A percentile compares a stretch with the other conserved stretches of the same genome.
Evolutionary conservation across 2,797 vertebrate genomes (phyloP).

Genomic region (Chiloscyllium punctatum): DNA sequence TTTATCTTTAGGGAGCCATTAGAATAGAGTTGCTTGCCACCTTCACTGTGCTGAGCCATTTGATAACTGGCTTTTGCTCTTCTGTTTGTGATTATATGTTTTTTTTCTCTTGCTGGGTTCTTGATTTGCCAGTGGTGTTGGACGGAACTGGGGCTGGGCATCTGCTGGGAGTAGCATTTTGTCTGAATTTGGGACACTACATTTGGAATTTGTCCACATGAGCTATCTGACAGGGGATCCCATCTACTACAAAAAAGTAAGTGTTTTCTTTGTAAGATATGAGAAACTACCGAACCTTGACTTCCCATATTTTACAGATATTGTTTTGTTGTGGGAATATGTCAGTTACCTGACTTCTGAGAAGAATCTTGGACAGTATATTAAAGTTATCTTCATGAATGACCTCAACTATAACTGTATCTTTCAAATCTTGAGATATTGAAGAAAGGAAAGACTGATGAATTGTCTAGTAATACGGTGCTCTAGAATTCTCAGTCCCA

Average conservation of each 20-base stretch:
- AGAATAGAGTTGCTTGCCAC: not conserved
- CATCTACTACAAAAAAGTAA: conserved; percentile 88
- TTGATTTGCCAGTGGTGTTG: conserved; percentile 72
- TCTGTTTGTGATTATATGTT: conserved; percentile 36
- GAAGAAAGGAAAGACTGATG: not conserved
- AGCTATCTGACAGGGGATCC: conserved; percentile 93
- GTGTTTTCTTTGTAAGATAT: conserved; percentile 39
- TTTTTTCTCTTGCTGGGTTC: conserved; percentile 11
- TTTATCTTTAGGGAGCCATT: not conserved
- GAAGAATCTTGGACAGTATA: no score
- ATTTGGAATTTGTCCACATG: conserved; percentile 98
- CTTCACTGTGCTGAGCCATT: not conserved
- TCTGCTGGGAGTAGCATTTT: conserved; percentile 97
- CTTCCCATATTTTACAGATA: not conserved
- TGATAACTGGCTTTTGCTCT: conserved; percentile 15
- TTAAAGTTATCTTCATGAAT: not conserved
- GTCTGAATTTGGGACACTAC: conserved; percentile 93
- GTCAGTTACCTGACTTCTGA: not conserved
- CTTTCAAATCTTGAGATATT: not conserved
- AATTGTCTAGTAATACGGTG: not conserved
- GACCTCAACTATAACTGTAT: not conserved
- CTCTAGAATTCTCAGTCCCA: not conserved
- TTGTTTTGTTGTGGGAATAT: not conserved
- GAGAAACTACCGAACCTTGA: not conserved
- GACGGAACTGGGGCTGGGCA: conserved; percentile 98